Base-by-base conservation (phyloP, 2,888 invertebrate species). In the Eumerus sabulonum region DNA sequence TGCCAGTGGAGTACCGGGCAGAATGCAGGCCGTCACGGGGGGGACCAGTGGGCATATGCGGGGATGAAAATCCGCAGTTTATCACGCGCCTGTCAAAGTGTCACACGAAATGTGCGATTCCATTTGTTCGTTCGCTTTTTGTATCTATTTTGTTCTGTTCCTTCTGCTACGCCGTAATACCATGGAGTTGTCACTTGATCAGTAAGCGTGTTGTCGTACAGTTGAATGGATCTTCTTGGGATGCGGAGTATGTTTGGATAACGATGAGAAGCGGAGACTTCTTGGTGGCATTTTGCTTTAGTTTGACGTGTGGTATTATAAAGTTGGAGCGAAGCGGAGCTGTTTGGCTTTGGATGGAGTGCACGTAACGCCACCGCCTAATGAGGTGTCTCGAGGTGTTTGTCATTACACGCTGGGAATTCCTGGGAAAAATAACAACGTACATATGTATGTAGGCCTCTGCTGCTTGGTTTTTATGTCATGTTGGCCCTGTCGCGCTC, bases 21-120 rank as follows among this genome's bases (percentile, higher is more conserved):
- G 35, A 40, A 18, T 18, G n/a, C 9, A 18, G 13, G n/a, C 17
- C 27, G 7, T 9, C 27, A 12, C 7, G 44, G 17, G 40, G 27
- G 17, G 47, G 19, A 50, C 18, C 18, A 12, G n/a, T 12, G 27
- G 27, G 27, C 3, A 27, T 7, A 27, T 27, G 50, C 14, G 63
- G 44, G 50, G 13, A 44, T 35, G 71, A 66, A 74, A 82, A 82
- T 83, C 84, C 83, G 85, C 85, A 85, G 86, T 86, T 86, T 86
- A 86, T 86, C 86, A 86, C 86, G 86, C 85, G 85, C 86, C 86
- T 86, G 86, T 86, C 86, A 86, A 86, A 83, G 82, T 86, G 86
- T 86, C 86, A 86, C 85, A 74, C 74, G 74, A 74, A 79, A 79
- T 79, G 79, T 68, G 79, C 79, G 79, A 79, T 79, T 79, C 79